Evolutionary conservation across 2,113 vertebrate species (phyloP).

Genomic region (Equus przewalskii): DNA sequence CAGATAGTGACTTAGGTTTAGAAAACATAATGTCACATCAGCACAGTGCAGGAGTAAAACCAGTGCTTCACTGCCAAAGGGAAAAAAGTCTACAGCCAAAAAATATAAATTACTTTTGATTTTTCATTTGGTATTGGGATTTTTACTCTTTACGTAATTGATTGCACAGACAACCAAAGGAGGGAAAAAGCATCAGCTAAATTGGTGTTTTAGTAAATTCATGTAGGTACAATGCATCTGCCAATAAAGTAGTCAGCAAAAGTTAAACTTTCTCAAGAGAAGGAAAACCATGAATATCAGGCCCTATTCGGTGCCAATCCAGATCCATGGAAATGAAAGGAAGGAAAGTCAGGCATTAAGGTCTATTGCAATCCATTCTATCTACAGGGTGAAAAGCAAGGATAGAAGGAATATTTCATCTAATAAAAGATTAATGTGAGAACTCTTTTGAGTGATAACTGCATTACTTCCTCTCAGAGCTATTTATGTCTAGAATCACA

Average conservation of each 20-base stretch:
- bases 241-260: constrained; percentile 12
- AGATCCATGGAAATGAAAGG: background rate
- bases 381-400: constrained; percentile 16
- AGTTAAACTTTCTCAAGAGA: constrained; percentile 53
- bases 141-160: constrained; percentile 54
- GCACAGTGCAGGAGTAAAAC: background rate
- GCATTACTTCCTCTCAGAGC: constrained; percentile 13
- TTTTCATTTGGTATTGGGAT: constrained; percentile 65
- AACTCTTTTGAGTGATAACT: constrained; percentile 48
- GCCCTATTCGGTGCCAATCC: background rate
- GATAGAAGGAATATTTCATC: constrained; percentile 14
- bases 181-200: constrained; percentile 60
- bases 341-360: background rate
- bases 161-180: constrained; percentile 32
- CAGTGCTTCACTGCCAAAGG: background rate
- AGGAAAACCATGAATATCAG: constrained; percentile 11
- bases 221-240: constrained; percentile 38
- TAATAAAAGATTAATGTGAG: constrained; percentile 66
- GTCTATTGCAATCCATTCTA: background rate
- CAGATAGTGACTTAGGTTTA: background rate
- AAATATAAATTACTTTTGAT: constrained; percentile 55
- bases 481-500: constrained; percentile 69
- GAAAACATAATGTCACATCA: constrained; percentile 24
- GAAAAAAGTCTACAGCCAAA: background rate
- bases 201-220: constrained; percentile 44